phyloP scores from a whole-genome alignment of 2,113 vertebrate genomes.

The Xenopus tropicalis region DNA sequence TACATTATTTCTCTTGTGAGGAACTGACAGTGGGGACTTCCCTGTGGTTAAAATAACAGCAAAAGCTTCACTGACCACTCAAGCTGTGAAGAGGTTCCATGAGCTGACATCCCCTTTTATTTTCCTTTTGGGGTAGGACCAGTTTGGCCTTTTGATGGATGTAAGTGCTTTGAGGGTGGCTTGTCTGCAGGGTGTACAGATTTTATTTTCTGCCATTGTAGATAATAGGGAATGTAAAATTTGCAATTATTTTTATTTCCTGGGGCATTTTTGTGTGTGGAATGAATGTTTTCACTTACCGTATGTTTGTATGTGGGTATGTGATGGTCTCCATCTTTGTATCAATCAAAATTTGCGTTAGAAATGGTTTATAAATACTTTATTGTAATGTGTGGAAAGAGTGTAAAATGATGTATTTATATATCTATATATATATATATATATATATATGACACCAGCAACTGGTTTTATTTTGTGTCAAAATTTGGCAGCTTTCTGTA shows the following conservation, averaged over 20 bases:
- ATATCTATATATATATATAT: no score
- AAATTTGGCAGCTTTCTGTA: background rate
- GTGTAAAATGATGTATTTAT: background rate
- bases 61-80: slow-evolving; percentile 3
- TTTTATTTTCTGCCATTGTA: slow-evolving; percentile 5
- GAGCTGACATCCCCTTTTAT: slow-evolving; percentile 10
- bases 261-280: background rate
- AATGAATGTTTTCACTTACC: background rate
- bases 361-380: background rate
- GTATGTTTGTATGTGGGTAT: background rate
- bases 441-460: background rate
- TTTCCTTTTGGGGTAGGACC: slow-evolving; percentile 7
- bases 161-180: slow-evolving; percentile 46
- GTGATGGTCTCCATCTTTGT: background rate
- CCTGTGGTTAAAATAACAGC: background rate
- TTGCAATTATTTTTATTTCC: background rate
- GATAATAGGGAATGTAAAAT: background rate
- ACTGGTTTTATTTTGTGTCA: background rate
- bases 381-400: background rate
- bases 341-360: background rate
- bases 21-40: background rate
- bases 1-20: slow-evolving; percentile 50
- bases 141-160: slow-evolving; percentile 46
- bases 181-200: background rate
- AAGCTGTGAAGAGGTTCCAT: slow-evolving; percentile 25